phyloP scores from a whole-genome alignment of 2,797 vertebrate species.

The Diplodus sargus region DNA sequence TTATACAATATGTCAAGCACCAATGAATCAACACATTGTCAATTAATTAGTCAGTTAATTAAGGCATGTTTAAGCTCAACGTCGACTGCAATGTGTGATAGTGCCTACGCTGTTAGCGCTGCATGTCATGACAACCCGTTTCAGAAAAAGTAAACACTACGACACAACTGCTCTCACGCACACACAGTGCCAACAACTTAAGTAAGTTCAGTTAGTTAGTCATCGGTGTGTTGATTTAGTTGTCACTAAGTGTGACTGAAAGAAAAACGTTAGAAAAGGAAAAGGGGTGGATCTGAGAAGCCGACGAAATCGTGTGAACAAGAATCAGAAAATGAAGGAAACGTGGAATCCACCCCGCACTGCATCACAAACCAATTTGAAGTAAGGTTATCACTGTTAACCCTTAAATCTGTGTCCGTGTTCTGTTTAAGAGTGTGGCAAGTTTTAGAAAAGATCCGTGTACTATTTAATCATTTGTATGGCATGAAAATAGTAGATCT shows the following conservation, averaged over 20 bases:
- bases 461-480: background rate
- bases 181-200: background rate
- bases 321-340: background rate
- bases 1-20: background rate
- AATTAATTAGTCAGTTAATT: too few species aligned
- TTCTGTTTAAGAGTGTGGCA: background rate
- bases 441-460: slow-evolving; percentile 16
- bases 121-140: background rate
- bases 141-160: background rate
- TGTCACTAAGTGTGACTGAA: background rate
- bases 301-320: background rate
- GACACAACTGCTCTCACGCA: too few species aligned
- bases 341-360: background rate
- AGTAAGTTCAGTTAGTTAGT: background rate
- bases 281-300: background rate
- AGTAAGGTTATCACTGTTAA: too few species aligned
- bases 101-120: background rate
- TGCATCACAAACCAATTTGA: background rate
- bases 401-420: background rate
- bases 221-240: background rate
- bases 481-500: background rate
- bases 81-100: background rate
- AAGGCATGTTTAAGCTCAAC: background rate
- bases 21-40: too few species aligned
- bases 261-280: rapidly evolving